Evolutionary conservation across 1,140 invertebrate species (phyloP), one percentile per base, ranked within the genome.

Genomic region (Brachionus koreanus): DNA sequence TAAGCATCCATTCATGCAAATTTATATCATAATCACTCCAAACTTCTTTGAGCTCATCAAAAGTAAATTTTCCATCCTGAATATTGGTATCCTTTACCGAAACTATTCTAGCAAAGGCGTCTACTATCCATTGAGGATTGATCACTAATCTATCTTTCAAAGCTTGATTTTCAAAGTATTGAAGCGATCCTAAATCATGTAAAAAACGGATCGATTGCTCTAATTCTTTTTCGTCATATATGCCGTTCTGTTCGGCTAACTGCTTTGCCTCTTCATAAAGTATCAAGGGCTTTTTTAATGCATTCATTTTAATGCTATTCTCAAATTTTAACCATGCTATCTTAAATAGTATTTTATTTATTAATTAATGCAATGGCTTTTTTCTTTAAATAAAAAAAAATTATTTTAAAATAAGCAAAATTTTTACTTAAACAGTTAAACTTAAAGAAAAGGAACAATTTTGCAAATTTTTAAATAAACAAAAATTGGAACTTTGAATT

Each of bases 121-220:
- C 86, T 5, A 88, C 86, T 81, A 88, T 87, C 87, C 87, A 88
- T 85, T 88, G 87, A n/a, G 87, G 87, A n/a, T 86, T 84, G 16
- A 88, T 87, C n/a, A 88, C 86, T 7, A 88, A 84, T 33, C 85
- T 83, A 16, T 84, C 83, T 49, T 85, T 83, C 29, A 88, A 84
- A 39, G 86, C 85, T 13, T 85, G 84, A n/a, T 86, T 87, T 82
- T 86, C 85, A 83, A 88, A 88, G 83, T 87, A 87, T 85, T 88
- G 87, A 2, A 88, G 83, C 5, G 87, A 86, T 12, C 87, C 87
- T 10, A 88, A 83, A 74, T 88, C 86, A 84, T 87, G 85, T 9
- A 88, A 83, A 57, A 88, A 88, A 83, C 86, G 85, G 0, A 88
- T 83, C 0, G 87, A 85, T 52, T 88, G 85, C n/a, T 84, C 76